Percentiles rank a stretch among this genome's conserved stretches.
These are phyloP conservation scores for Mugil cephalus DNA, from an alignment of 2,113 vertebrate species.

Conservation along the genomic window DNA sequence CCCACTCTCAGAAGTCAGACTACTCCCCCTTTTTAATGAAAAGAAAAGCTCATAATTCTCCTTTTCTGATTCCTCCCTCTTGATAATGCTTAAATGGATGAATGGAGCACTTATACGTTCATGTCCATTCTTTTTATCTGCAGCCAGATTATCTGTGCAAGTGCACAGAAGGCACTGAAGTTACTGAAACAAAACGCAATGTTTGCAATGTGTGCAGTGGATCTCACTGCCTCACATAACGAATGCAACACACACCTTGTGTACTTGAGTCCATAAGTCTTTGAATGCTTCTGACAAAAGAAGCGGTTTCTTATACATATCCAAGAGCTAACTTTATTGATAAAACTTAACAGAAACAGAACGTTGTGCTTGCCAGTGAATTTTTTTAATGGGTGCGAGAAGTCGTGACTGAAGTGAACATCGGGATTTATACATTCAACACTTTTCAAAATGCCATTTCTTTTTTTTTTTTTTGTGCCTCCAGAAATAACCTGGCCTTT, in stretches of 20 bases:
- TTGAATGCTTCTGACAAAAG: slow-evolving; percentile 7
- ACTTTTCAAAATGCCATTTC: slow-evolving; percentile 51
- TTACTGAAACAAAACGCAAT: background rate
- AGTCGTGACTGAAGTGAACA: slow-evolving; percentile 66
- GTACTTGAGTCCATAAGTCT: background rate
- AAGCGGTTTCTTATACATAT: slow-evolving; percentile 44
- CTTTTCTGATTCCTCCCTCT: background rate
- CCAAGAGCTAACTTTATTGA: slow-evolving; percentile 46
- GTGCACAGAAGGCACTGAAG: background rate
- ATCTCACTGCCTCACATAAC: background rate
- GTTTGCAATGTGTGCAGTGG: background rate
- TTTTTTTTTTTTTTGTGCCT: slow-evolving; percentile 56
- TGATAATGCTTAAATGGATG: background rate
- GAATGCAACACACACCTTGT: too few relatives aligned
- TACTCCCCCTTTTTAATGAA: background rate
- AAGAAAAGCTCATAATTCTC: background rate
- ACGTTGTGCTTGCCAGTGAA: slow-evolving; percentile 71
- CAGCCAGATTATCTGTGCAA: background rate
- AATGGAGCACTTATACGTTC: background rate
- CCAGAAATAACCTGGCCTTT: slow-evolving; percentile 56
- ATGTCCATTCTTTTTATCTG: background rate
- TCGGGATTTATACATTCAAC: slow-evolving; percentile 74
- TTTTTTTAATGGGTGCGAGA: slow-evolving; percentile 76
- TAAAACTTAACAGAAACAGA: slow-evolving; percentile 33
- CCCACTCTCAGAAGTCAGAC: background rate